Percentiles rank a stretch among this genome's conserved stretches.
These are phyloP conservation scores for roundworm (Caenorhabditis elegans) DNA, from an alignment of 1,140 invertebrate species.

Conservation along the genomic window WBcel235 BX284603.4:7936001-7936500, in stretches of 20 bases:
- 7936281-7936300: constrained; percentile 80
- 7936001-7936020: constrained; percentile 88
- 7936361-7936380: constrained; percentile 72
- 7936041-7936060: constrained; percentile 78
- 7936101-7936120: constrained; percentile 75
- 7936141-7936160: constrained; percentile 87
- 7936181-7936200: constrained; percentile 53
- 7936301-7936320: constrained; percentile 77
- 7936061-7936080: constrained; percentile 74
- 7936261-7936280: constrained; percentile 88
- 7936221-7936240: constrained; percentile 73
- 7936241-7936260: constrained; percentile 88
- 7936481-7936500: background rate
- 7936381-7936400: constrained; percentile 1
- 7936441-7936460: constrained; percentile 26
- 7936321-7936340: constrained; percentile 79
- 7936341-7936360: constrained; percentile 87
- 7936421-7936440: constrained; percentile 37
- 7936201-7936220: background rate
- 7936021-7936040: constrained; percentile 85
- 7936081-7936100: constrained; percentile 66
- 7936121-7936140: constrained; percentile 90
- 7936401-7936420: constrained; percentile 39
- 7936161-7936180: constrained; percentile 79
- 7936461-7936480: constrained; percentile 28